Percentiles rank a stretch among this genome's conserved stretches.
These are phyloP conservation scores for Acrocephalus kingi DNA, from an alignment of 2,113 vertebrate species.

Conservation along the genomic window DNA sequence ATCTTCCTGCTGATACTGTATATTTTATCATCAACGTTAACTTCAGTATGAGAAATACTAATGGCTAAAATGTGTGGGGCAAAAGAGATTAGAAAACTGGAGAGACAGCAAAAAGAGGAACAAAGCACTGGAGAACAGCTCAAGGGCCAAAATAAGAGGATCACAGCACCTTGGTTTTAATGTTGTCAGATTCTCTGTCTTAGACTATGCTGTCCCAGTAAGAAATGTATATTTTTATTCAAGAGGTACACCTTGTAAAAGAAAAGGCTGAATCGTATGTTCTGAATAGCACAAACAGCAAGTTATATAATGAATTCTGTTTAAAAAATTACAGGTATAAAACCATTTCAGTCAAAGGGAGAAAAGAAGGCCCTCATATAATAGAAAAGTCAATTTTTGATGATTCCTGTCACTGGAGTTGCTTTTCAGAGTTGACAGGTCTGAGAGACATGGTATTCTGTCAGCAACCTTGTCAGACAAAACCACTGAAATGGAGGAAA, in stretches of 20 bases:
- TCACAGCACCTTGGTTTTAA: background rate
- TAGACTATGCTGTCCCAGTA: background rate
- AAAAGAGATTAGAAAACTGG: background rate
- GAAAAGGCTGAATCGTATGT: background rate
- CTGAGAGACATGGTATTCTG: background rate
- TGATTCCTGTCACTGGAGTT: background rate
- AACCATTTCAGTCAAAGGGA: background rate
- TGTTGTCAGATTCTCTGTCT: background rate
- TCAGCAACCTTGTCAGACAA: slow-evolving; percentile 5
- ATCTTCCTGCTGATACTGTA: background rate
- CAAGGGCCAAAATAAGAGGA: background rate
- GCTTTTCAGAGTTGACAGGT: background rate
- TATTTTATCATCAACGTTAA: background rate
- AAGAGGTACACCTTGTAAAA: background rate
- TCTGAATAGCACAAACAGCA: background rate
- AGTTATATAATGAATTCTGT: background rate
- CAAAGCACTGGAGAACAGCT: background rate
- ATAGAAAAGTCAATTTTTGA: background rate
- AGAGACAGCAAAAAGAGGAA: background rate
- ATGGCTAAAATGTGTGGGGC: background rate
- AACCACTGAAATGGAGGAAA: background rate
- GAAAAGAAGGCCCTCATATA: background rate
- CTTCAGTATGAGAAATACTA: background rate
- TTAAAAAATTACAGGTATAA: background rate
- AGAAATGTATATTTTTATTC: background rate